Base-by-base conservation (phyloP, 1,140 invertebrate genomes). In the Berghia stephanieae region DNA sequence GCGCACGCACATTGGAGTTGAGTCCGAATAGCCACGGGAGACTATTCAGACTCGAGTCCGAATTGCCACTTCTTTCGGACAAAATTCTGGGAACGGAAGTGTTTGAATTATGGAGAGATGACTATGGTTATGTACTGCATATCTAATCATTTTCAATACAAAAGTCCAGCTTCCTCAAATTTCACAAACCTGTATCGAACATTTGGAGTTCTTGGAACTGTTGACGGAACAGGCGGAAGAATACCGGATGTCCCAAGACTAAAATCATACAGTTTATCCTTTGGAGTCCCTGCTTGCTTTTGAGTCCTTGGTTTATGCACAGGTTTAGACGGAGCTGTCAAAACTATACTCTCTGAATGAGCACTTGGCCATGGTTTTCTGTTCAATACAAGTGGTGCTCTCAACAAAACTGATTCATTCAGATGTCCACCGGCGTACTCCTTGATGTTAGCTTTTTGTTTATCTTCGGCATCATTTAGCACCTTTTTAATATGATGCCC, bases 381-480 rank as follows among this genome's bases (percentile, higher is more conserved):
- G 3, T 67, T 79, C 2, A 63, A 6, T 24, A 46, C 34, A 24
- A 77, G 49, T 6, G 83, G 79, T 24, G 84, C 80, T 80, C 81
- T 84, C 18, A 80, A 80, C 8, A 88, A 78, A 44, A 80, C 75
- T 27, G 82, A 79, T 57, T 86, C 85, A 83, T 88, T 88, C 24
- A 88, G 77, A 60, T 87, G 86, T 55, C 87, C 87, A 40, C 81
- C 80, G 36, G 85, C 80, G 75, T 81, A 88, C 46, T 84, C 82
- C 75, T 80, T 66, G 21, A 87, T 85, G 69, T 88, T 85, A 46
- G 81, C 78, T 80, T 86, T 86, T 67, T 87, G 86, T 69, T 83
- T 84, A 6, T 69, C 66, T 52, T 87, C 84, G 5, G 81, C 82
- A 82, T 84, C 80, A 79, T 87, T 83, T 0, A 88, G 81, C 2